A percentile compares a stretch with the other conserved stretches of the same genome.
phyloP scores from a whole-genome alignment of 1,140 invertebrate genomes.

The Polyergus mexicanus region DNA sequence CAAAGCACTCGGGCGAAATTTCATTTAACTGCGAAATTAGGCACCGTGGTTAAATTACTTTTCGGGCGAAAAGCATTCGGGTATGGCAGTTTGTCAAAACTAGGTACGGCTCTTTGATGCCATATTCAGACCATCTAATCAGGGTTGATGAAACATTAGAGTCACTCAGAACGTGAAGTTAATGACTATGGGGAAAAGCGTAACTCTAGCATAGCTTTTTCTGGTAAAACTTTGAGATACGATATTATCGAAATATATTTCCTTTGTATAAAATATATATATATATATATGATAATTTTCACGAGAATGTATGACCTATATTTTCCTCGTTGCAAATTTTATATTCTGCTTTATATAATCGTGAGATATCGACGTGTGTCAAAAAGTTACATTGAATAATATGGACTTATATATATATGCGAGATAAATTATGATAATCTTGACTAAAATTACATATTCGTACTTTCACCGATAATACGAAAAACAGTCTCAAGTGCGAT shows the following conservation, averaged over 20 bases:
- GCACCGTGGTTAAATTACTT: constrained; percentile 52
- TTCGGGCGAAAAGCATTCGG: constrained; percentile 30
- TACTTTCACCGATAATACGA: constrained; percentile 37
- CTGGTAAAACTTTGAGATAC: neutral
- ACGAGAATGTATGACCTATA: neutral
- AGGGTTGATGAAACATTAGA: constrained; percentile 30
- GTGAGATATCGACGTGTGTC: neutral
- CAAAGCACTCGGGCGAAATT: constrained; percentile 62
- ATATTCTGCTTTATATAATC: neutral
- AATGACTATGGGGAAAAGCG: neutral
- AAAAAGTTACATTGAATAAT: constrained; percentile 45
- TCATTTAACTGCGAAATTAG: constrained; percentile 68
- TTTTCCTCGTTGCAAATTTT: neutral
- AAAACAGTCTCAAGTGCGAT: constrained; percentile 36
- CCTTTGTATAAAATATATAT: neutral
- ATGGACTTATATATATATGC: constrained; percentile 32
- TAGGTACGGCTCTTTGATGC: constrained; percentile 28
- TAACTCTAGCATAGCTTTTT: neutral
- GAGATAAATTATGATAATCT: constrained; percentile 55
- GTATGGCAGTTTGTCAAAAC: constrained; percentile 49
- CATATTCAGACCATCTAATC: constrained; percentile 22
- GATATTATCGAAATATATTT: neutral
- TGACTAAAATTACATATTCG: constrained; percentile 51
- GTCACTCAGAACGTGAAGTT: neutral
- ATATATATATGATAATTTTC: constrained; percentile 12